These are phyloP conservation scores for Pseudocheirus occidentalis DNA, from an alignment of 2,797 vertebrate species.

Conservation along the genomic window DNA sequence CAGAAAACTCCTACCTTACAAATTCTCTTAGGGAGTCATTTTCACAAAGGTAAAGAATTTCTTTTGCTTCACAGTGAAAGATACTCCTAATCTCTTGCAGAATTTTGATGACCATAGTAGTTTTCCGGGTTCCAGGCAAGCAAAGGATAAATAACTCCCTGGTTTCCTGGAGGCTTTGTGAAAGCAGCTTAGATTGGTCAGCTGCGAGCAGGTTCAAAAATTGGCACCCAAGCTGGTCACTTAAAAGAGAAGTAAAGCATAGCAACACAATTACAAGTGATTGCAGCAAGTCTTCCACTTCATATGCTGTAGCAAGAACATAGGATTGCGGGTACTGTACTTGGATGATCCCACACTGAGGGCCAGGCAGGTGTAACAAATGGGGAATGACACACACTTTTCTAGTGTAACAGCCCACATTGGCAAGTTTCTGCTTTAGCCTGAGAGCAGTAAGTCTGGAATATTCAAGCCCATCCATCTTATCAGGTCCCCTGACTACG, in stretches of 20 bases:
- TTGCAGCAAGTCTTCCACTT: conserved; percentile 66
- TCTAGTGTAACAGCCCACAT: conserved; percentile 69
- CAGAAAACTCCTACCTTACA: conserved; percentile 75
- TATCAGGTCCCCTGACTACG: background rate
- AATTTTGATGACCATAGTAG: conserved; percentile 78
- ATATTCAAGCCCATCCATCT: conserved; percentile 43
- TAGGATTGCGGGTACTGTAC: conserved; percentile 78
- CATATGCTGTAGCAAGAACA: background rate
- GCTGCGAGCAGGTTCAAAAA: conserved; percentile 76
- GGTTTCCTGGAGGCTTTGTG: conserved; percentile 72
- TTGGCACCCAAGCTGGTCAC: conserved; percentile 77
- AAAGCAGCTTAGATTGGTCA: conserved; percentile 77
- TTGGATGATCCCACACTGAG: background rate
- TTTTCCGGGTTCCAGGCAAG: conserved; percentile 83
- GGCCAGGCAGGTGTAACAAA: conserved; percentile 55
- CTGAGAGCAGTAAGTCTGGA: conserved; percentile 59
- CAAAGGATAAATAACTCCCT: conserved; percentile 81
- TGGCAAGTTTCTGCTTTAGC: conserved; percentile 81
- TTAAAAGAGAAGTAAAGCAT: conserved; percentile 76
- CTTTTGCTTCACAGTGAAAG: conserved; percentile 67
- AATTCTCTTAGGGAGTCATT: conserved; percentile 74
- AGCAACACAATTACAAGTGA: conserved; percentile 74
- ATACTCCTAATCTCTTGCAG: conserved; percentile 76
- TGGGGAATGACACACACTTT: conserved; percentile 77
- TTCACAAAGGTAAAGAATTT: conserved; percentile 85